A percentile compares a stretch with the other conserved stretches of the same genome.
Conservation (phyloP, 2,113 vertebrate genomes). For the Cyanocitta stelleri region DNA sequence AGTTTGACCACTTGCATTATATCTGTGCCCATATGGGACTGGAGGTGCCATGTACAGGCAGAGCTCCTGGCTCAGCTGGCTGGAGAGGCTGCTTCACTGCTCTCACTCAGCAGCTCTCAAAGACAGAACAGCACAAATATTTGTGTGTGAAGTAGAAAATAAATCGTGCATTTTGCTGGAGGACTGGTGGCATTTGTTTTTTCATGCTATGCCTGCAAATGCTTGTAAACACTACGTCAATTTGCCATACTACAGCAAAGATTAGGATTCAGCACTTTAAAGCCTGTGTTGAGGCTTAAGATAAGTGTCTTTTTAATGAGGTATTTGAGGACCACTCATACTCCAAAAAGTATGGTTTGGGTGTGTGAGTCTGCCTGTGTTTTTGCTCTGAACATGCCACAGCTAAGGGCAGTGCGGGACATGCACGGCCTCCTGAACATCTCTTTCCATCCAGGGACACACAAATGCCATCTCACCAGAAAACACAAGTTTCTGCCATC, state of each 20-base stretch:
- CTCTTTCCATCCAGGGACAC: neutral
- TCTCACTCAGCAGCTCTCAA: neutral
- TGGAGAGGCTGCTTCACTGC: neutral
- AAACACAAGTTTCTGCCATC: neutral
- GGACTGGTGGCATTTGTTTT: slow-evolving; percentile 20
- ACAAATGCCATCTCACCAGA: neutral
- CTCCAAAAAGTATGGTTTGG: neutral
- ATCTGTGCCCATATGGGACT: neutral
- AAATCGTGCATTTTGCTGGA: neutral
- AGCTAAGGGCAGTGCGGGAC: neutral
- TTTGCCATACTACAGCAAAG: neutral
- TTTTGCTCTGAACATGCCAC: accelerated
- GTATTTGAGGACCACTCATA: neutral
- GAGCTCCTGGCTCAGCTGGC: accelerated
- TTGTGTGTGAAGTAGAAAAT: neutral
- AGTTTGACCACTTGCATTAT: neutral
- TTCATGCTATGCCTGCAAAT: neutral
- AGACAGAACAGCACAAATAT: slow-evolving; percentile 10
- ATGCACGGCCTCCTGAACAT: accelerated
- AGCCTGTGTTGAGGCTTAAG: neutral
- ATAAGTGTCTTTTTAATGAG: neutral
- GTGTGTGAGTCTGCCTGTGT: neutral
- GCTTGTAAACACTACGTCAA: neutral
- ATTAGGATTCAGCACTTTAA: neutral
- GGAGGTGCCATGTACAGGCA: accelerated